Evolutionary conservation across 2,797 vertebrate species (phyloP).

Genomic region (Chlorospingus semifuscus): DNA sequence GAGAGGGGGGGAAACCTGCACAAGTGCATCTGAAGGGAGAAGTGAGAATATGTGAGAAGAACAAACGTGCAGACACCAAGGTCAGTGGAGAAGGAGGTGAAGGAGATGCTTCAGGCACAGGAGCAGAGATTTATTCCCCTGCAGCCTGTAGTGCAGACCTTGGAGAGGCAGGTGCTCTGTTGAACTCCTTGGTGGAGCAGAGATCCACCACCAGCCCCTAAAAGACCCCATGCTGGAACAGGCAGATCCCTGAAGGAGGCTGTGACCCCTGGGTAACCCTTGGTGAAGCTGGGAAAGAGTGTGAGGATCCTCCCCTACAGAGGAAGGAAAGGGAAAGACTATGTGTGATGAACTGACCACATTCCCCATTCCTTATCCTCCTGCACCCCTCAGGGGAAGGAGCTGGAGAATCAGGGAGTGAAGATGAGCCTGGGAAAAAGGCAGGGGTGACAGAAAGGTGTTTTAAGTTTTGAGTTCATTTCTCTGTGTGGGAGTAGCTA

Average conservation of each 20-base stretch:
- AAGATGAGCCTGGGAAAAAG: background rate
- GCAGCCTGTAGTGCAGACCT: background rate
- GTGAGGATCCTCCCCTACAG: background rate
- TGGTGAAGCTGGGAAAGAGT: background rate
- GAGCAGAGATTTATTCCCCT: background rate
- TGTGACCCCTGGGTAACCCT: background rate
- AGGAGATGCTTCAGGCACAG: background rate
- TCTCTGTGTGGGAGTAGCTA: background rate
- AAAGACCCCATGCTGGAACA: background rate
- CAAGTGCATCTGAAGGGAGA: background rate
- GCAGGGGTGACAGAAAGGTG: background rate
- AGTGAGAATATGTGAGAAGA: background rate
- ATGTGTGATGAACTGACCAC: background rate
- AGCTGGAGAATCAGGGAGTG: background rate
- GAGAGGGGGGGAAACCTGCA: background rate
- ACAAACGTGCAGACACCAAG: background rate
- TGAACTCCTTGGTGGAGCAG: background rate
- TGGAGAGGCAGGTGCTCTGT: background rate
- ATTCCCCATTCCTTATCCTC: background rate
- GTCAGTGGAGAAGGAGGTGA: background rate
- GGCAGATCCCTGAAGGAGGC: background rate
- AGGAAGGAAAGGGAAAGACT: background rate
- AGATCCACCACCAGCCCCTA: background rate
- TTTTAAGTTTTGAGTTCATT: background rate
- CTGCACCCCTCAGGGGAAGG: rapidly evolving